Conservation (phyloP, 2,113 vertebrate genomes). For the Haplochromis burtoni region DNA sequence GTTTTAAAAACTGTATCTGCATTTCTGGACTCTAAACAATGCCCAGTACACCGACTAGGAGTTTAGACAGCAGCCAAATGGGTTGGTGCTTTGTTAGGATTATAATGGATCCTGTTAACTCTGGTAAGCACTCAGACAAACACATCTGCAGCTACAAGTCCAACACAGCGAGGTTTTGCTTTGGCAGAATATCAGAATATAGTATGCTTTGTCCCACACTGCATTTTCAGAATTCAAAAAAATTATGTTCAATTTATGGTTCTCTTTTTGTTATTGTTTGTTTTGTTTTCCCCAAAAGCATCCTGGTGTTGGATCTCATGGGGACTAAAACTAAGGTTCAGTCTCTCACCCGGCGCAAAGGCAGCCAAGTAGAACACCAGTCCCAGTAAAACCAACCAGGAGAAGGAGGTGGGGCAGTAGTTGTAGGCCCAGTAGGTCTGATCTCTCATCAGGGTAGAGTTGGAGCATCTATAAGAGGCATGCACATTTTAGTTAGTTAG, state of each 20-base stretch:
- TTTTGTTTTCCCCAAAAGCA: neutral
- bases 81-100: neutral
- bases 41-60: fast-evolving
- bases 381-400: constrained; percentile 88
- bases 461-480: constrained; percentile 78
- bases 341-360: constrained; percentile 85
- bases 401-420: constrained; percentile 92
- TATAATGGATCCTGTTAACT: neutral
- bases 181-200: neutral
- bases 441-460: constrained; percentile 77
- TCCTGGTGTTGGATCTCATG: neutral
- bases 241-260: neutral
- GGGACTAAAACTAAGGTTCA: neutral
- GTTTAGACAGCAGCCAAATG: neutral
- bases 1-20: neutral
- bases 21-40: neutral
- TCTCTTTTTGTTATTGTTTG: neutral
- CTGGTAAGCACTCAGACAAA: neutral
- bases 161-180: neutral
- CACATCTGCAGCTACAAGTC: neutral
- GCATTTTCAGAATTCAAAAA: neutral
- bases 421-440: constrained; percentile 92
- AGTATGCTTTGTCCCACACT: neutral
- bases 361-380: constrained; percentile 88
- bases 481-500: neutral